Conservation (phyloP, 1,140 invertebrate genomes). For the Carcinoscorpius rotundicauda region DNA sequence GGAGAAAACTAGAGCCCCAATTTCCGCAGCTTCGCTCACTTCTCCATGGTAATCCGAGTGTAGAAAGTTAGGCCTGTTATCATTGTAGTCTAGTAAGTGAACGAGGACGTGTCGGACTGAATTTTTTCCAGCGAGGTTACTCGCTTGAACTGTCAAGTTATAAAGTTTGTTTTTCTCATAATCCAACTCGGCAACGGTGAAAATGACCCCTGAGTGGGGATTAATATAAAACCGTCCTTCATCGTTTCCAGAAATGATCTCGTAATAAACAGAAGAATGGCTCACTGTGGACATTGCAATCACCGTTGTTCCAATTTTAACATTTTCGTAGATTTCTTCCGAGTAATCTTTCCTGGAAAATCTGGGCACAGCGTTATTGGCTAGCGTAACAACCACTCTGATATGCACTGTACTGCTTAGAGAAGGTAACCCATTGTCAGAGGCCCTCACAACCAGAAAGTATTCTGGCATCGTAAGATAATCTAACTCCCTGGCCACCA, state of each 20-base stretch:
- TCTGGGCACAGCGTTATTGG: slow-evolving; percentile 48
- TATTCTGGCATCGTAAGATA: slow-evolving; percentile 46
- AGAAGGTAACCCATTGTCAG: slow-evolving; percentile 59
- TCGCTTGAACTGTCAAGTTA: slow-evolving; percentile 84
- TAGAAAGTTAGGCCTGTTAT: too few relatives aligned
- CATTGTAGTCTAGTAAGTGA: too few relatives aligned
- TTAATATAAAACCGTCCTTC: slow-evolving; percentile 63
- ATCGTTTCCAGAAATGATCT: slow-evolving; percentile 58
- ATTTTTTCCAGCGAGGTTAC: slow-evolving; percentile 45
- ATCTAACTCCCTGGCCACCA: slow-evolving; percentile 37
- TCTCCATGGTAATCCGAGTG: too few relatives aligned
- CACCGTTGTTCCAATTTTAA: slow-evolving; percentile 58
- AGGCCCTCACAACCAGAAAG: slow-evolving; percentile 64
- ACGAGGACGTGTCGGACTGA: too few relatives aligned
- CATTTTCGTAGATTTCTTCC: slow-evolving; percentile 72
- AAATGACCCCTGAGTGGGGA: slow-evolving; percentile 61
- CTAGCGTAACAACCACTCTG: slow-evolving; percentile 44
- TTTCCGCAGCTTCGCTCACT: slow-evolving; percentile 47
- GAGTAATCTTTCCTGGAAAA: slow-evolving; percentile 46
- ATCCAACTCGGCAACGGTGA: slow-evolving; percentile 58
- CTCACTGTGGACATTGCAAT: slow-evolving; percentile 60
- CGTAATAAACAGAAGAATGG: slow-evolving; percentile 62
- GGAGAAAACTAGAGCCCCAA: slow-evolving; percentile 35
- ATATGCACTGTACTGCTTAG: slow-evolving; percentile 61
- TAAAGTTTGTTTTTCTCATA: slow-evolving; percentile 90